Conservation (phyloP, 2,797 vertebrate genomes). For the Vireo griseus region DNA sequence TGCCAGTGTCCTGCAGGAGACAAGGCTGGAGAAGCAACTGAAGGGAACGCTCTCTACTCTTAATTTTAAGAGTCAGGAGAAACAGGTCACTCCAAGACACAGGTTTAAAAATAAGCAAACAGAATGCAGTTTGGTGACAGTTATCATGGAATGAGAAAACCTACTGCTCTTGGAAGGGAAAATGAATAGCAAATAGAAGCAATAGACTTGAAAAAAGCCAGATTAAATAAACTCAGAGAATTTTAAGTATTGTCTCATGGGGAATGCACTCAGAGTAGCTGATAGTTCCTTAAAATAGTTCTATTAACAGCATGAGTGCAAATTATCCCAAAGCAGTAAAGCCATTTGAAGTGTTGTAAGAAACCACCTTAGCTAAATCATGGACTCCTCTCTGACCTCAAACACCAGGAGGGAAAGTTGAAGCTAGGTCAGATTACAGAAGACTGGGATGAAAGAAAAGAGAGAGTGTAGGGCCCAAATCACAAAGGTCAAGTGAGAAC, state of each 20-base stretch:
- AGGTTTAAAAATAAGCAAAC: background rate
- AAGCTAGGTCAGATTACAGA: background rate
- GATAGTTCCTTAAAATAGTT: slow-evolving; percentile 6
- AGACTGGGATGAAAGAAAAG: background rate
- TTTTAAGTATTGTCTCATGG: background rate
- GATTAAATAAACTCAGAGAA: slow-evolving; percentile 2
- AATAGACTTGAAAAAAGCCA: background rate
- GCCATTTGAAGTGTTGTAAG: background rate
- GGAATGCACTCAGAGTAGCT: background rate
- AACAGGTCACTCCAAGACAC: background rate
- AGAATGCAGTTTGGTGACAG: background rate
- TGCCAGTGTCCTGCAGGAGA: background rate
- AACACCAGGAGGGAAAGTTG: background rate
- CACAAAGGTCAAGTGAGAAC: background rate
- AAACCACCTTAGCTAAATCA: background rate
- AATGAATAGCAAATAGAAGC: background rate
- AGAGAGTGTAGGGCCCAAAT: background rate
- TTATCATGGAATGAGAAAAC: background rate
- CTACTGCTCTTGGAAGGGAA: background rate
- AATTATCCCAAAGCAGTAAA: slow-evolving; percentile 41
- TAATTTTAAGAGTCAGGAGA: background rate
- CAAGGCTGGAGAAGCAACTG: background rate
- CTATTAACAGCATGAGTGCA: background rate
- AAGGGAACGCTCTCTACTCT: background rate
- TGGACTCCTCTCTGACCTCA: background rate